Evolutionary conservation across 2,113 vertebrate genomes (phyloP), one percentile per base, ranked within the genome.

Genomic region (Mobula hypostoma): DNA sequence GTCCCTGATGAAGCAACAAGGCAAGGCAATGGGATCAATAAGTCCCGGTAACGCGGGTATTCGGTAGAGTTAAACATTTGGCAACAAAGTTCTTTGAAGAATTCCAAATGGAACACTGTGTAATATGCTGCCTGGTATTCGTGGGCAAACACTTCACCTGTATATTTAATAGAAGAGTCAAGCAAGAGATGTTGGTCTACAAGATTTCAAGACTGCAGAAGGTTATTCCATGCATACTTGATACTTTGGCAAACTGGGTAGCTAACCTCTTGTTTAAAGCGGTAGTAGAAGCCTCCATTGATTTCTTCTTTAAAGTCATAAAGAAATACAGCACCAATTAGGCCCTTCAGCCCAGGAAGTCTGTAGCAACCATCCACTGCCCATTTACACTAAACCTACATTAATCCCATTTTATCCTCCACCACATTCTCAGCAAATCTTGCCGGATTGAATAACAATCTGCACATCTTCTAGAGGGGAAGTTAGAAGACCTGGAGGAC

Each of bases 151-250:
- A 17, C 27, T 27, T 63, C 17, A 8, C 58, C 14, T 68, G 29
- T 19, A 27, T 27, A 90, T 6, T 90, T n/a, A 6, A n/a, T 61
- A 66, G 27, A n/a, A 66, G 29, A 66, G 58, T 88, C 85, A 90
- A 66, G 61, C 61, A 90, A 63, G 85, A 90, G 61, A 68, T 90
- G 66, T 90, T 68, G 61, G 32, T 90, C n/a, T n/a, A n/a, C n/a
- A n/a, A n/a, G n/a, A 90, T 36, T 63, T 90, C 29, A 68, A n/a
- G 85, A 19, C 5, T 90, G 29, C 85, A 66, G 14, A 66, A 88
- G 15, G n/a, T 90, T 19, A n/a, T 8, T 12, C 85, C 61, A 68
- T 66, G 66, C 6, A 66, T 90, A 32, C 29, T 32, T 66, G 29
- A 15, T 90, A 5, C 85, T 17, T 32, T 68, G 63, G n/a, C 29